Evolutionary conservation across 2,888 invertebrate genomes (phyloP).

Genomic region (Smittia aterrima): DNA sequence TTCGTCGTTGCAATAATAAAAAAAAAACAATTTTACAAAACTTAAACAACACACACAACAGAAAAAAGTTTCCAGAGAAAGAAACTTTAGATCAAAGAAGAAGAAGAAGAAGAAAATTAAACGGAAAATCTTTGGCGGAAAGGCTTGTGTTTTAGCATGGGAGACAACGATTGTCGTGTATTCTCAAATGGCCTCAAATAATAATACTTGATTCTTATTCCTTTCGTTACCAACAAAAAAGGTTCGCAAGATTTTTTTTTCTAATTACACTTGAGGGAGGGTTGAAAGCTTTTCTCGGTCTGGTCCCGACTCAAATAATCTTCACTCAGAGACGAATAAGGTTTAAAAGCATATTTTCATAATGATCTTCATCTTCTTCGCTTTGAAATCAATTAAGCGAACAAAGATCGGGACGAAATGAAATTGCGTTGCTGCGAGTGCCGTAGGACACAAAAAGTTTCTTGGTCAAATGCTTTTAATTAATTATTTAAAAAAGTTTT

Average conservation of each 20-base stretch:
- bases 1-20: neutral
- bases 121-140: slow-evolving; percentile 1
- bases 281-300: neutral
- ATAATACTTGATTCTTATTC: slow-evolving; percentile 13
- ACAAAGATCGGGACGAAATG: neutral
- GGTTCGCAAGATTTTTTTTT: neutral
- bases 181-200: neutral
- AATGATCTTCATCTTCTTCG: neutral
- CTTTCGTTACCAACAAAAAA: neutral
- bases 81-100: neutral
- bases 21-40: neutral
- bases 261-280: slow-evolving; percentile 9
- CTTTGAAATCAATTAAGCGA: neutral
- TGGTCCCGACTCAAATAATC: slow-evolving; percentile 16
- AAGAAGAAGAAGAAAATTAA: neutral
- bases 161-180: slow-evolving; percentile 17
- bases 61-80: neutral
- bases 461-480: no score
- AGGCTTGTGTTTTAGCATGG: neutral
- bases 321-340: neutral
- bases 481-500: no score
- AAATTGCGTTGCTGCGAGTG: neutral
- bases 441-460: no score
- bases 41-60: neutral
- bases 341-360: neutral